Conservation (phyloP, 2,888 invertebrate genomes). For the Xylophagus ater region DNA sequence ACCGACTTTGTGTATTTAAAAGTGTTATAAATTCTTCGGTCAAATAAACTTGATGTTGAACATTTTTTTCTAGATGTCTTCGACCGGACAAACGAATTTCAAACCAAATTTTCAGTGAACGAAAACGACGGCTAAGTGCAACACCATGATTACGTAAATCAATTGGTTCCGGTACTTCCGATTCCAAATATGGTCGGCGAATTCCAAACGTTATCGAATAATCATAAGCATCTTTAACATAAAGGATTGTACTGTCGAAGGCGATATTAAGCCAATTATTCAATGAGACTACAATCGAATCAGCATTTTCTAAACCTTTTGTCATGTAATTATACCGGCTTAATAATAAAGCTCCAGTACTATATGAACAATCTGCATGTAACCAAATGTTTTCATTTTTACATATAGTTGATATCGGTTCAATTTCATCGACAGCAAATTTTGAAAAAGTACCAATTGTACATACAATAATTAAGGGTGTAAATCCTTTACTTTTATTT, state of each 20-base stretch:
- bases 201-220: neutral
- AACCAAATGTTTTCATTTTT: too few species aligned
- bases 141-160: neutral
- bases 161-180: neutral
- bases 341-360: neutral
- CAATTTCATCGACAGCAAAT: too few species aligned
- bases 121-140: neutral
- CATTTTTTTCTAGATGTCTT: too few species aligned
- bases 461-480: too few species aligned
- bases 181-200: neutral
- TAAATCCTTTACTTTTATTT: too few species aligned
- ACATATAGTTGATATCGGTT: too few species aligned
- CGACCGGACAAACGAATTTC: neutral
- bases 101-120: neutral
- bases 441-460: too few species aligned
- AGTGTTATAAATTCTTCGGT: too few species aligned
- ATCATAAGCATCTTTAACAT: neutral
- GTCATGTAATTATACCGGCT: neutral
- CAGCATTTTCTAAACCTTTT: neutral
- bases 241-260: neutral
- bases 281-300: neutral
- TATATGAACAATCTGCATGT: neutral
- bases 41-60: too few species aligned
- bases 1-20: too few species aligned
- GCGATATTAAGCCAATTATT: neutral